Conservation (phyloP, 2,113 vertebrate species). For the Okapia johnstoni region DNA sequence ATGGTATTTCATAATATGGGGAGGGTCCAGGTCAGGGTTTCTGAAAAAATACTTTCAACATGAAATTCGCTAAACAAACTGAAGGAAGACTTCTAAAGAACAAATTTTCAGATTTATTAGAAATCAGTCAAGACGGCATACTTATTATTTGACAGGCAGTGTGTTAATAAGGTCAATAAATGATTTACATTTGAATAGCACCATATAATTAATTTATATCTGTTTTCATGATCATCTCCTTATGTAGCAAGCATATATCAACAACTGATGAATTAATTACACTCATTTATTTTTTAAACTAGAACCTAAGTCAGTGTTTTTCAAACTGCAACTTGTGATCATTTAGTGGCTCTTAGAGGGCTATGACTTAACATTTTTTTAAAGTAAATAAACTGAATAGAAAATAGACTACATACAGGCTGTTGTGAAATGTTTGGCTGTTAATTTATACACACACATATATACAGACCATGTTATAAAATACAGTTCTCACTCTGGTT, state of each 20-base stretch:
- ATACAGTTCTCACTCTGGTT: neutral
- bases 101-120: neutral
- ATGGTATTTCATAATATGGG: neutral
- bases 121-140: neutral
- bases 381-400: neutral
- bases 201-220: neutral
- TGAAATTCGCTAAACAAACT: neutral
- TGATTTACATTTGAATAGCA: neutral
- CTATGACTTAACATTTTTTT: neutral
- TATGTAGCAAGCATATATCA: neutral
- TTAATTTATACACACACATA: neutral
- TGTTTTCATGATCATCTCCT: neutral
- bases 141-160: neutral
- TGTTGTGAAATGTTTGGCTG: neutral
- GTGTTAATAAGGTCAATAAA: neutral
- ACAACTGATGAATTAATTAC: neutral
- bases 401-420: neutral
- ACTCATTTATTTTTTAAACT: neutral
- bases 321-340: neutral
- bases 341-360: neutral
- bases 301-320: neutral
- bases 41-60: neutral
- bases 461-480: conserved; percentile 8
- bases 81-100: neutral
- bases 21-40: neutral